Evolutionary conservation across 30 jellyfish, hydroid and myxozoan genomes (phyloP).

Genomic region (Pelagia noctiluca): DNA sequence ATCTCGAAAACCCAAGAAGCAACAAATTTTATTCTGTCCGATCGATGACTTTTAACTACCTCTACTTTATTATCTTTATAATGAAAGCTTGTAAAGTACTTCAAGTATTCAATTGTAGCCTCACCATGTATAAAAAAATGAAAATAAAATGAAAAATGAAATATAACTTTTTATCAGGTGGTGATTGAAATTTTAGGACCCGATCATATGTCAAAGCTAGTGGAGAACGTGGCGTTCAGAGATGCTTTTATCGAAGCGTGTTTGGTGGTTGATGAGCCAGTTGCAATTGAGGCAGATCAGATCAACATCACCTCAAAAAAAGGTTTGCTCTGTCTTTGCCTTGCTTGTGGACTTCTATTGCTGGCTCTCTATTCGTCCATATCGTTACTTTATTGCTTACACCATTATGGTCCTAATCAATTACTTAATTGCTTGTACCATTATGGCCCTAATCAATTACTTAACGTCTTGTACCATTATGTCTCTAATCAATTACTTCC

Average conservation of each 20-base stretch:
- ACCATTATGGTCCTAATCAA: background rate
- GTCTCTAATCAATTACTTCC: too few relatives aligned
- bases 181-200: slow-evolving; percentile 29
- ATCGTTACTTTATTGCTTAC: background rate
- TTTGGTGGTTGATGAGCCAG: background rate
- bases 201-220: slow-evolving; percentile 33
- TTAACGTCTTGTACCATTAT: too few relatives aligned
- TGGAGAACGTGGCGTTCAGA: slow-evolving; percentile 4
- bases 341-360: too few relatives aligned
- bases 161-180: background rate
- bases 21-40: background rate
- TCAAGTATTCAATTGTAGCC: background rate
- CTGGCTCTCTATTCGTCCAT: too few relatives aligned
- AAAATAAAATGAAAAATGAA: background rate
- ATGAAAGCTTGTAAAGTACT: background rate
- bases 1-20: background rate
- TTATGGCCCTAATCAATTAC: too few relatives aligned
- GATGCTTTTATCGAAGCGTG: slow-evolving; percentile 30
- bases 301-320: background rate
- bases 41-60: background rate
- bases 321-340: too few relatives aligned
- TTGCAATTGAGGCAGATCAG: background rate
- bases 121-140: background rate
- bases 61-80: background rate
- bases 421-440: background rate